Evolutionary conservation across 2,888 invertebrate genomes (phyloP).

Genomic region (Drosophila longiperda): DNA sequence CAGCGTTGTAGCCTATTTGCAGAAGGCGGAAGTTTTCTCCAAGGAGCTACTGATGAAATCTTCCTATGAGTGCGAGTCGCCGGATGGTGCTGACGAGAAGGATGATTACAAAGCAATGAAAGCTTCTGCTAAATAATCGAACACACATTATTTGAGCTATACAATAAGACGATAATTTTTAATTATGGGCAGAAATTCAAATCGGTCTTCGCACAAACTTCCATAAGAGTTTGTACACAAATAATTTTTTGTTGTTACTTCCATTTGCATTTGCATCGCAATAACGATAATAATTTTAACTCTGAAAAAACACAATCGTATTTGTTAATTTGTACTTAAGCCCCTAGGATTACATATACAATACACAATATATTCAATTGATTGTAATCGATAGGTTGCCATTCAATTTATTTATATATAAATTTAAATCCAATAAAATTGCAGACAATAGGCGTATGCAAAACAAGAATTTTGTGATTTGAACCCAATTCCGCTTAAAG

Average conservation of each 20-base stretch:
- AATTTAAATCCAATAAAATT: constrained; percentile 66
- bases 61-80: constrained; percentile 97
- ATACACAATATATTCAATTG: constrained; percentile 36
- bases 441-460: constrained; percentile 16
- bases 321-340: constrained; percentile 77
- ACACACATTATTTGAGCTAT: constrained; percentile 28
- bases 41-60: constrained; percentile 94
- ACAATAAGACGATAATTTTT: constrained; percentile 33
- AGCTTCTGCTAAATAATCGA: constrained; percentile 84
- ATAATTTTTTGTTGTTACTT: constrained; percentile 46
- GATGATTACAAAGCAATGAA: constrained; percentile 93
- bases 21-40: constrained; percentile 90
- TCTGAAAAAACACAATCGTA: constrained; percentile 44
- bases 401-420: too few relatives aligned
- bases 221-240: constrained; percentile 31
- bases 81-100: constrained; percentile 94
- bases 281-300: constrained; percentile 67
- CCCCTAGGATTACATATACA: constrained; percentile 32
- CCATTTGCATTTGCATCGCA: constrained; percentile 55
- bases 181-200: constrained; percentile 20
- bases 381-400: constrained; percentile 36
- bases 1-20: constrained; percentile 91
- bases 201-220: constrained; percentile 53
- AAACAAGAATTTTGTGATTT: not conserved
- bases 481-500: not conserved